Conservation (phyloP, 2,888 invertebrate species). For the Craniophora ligustri region DNA sequence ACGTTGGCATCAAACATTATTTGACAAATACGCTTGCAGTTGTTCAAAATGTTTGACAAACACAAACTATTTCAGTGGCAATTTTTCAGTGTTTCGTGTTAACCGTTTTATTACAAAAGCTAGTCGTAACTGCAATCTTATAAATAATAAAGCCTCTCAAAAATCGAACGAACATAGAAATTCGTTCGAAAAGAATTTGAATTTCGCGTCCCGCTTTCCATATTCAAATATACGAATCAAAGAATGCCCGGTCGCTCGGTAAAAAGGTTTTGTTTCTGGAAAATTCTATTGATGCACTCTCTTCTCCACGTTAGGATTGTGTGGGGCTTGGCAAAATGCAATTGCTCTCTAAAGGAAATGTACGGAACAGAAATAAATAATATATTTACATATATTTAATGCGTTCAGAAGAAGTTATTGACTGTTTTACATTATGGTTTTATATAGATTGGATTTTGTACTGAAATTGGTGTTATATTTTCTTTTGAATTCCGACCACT, state of each 20-base stretch:
- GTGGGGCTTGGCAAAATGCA: neutral
- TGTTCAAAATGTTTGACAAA: too few relatives aligned
- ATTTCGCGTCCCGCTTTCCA: slow-evolving; percentile 39
- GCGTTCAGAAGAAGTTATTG: too few relatives aligned
- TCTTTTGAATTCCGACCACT: too few relatives aligned
- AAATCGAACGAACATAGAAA: slow-evolving; percentile 17
- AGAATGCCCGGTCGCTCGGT: slow-evolving; percentile 27
- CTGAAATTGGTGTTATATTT: too few relatives aligned
- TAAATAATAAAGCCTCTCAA: slow-evolving; percentile 6
- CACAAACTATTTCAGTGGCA: too few relatives aligned
- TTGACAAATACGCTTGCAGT: too few relatives aligned
- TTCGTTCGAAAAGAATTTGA: slow-evolving; percentile 32
- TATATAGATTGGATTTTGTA: too few relatives aligned
- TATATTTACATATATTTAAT: neutral
- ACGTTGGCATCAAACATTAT: too few relatives aligned
- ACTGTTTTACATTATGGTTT: too few relatives aligned
- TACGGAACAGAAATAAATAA: neutral
- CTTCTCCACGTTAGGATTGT: slow-evolving; percentile 17
- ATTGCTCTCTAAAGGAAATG: neutral
- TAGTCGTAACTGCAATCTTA: neutral
- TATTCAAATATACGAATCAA: slow-evolving; percentile 53
- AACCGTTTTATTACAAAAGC: neutral
- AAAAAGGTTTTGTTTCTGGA: slow-evolving; percentile 40
- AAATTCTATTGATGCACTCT: slow-evolving; percentile 38
- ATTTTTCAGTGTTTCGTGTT: neutral